These are phyloP conservation scores for Pheosia gnoma DNA, from an alignment of 2,888 invertebrate genomes.

Conservation along the genomic window DNA sequence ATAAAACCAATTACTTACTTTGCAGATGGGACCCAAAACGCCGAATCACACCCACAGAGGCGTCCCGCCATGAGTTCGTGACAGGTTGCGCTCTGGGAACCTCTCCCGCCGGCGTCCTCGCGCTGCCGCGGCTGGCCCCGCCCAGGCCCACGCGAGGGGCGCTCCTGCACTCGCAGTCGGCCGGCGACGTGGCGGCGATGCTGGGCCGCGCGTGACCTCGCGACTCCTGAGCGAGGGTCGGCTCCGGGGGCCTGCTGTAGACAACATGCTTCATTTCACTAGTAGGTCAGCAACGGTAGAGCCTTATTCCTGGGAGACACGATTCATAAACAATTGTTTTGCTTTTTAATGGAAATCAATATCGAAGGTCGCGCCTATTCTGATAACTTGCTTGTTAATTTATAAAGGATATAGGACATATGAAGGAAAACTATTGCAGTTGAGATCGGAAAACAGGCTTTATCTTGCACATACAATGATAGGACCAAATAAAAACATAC, in stretches of 20 bases:
- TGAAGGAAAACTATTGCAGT: background rate
- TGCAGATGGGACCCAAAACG: conserved; percentile 96
- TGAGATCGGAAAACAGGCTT: background rate
- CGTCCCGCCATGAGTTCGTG: conserved; percentile 93
- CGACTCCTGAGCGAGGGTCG: conserved; percentile 54
- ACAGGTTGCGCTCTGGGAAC: conserved; percentile 76
- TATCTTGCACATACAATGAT: background rate
- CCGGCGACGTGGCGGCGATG: conserved; percentile 87
- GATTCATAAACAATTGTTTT: background rate
- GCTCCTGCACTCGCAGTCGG: conserved; percentile 86
- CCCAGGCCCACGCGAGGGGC: conserved; percentile 65
- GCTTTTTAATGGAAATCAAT: background rate
- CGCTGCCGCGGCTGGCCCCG: conserved; percentile 69
- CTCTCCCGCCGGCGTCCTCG: conserved; percentile 76
- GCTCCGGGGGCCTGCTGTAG: conserved; percentile 48
- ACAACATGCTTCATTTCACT: conserved; percentile 12
- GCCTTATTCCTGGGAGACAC: conserved; percentile 24
- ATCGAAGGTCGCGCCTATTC: background rate
- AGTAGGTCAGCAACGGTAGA: conserved; percentile 20
- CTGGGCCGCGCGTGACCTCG: conserved; percentile 85
- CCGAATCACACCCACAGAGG: conserved; percentile 96
- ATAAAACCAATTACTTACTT: background rate
- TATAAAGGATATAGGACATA: background rate
- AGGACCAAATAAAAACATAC: background rate
- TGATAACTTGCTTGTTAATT: background rate